phyloP scores from a whole-genome alignment of 1,140 invertebrate species.

The Ylistrum balloti region DNA sequence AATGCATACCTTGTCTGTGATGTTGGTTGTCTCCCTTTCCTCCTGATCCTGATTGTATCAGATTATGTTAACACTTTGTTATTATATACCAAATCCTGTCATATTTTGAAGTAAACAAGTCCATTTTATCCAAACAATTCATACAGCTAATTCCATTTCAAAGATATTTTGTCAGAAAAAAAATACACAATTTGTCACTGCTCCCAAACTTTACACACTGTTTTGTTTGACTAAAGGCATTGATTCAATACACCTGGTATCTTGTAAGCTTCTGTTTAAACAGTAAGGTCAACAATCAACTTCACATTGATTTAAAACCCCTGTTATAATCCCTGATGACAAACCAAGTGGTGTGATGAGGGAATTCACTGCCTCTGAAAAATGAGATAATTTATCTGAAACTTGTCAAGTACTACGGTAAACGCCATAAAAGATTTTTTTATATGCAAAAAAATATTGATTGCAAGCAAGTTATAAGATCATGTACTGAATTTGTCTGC shows the following conservation, averaged over 20 bases:
- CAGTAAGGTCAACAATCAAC: not conserved
- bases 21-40: constrained; percentile 19
- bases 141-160: not conserved
- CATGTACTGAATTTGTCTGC: too few relatives aligned
- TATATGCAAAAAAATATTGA: too few relatives aligned
- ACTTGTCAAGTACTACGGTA: constrained; percentile 12
- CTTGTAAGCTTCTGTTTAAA: too few relatives aligned
- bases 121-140: not conserved
- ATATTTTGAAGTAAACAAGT: not conserved
- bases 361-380: not conserved
- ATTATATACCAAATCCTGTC: not conserved
- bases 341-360: not conserved
- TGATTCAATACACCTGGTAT: not conserved
- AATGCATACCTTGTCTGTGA: not conserved
- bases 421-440: not conserved
- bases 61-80: not conserved
- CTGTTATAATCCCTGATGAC: not conserved
- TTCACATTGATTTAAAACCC: not conserved
- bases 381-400: not conserved
- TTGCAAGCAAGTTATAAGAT: too few relatives aligned
- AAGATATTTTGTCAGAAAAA: not conserved
- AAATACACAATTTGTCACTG: not conserved
- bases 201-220: not conserved
- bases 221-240: not conserved
- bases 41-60: not conserved